Evolutionary conservation across 2,113 vertebrate species (phyloP).

Genomic region (Ia io): DNA sequence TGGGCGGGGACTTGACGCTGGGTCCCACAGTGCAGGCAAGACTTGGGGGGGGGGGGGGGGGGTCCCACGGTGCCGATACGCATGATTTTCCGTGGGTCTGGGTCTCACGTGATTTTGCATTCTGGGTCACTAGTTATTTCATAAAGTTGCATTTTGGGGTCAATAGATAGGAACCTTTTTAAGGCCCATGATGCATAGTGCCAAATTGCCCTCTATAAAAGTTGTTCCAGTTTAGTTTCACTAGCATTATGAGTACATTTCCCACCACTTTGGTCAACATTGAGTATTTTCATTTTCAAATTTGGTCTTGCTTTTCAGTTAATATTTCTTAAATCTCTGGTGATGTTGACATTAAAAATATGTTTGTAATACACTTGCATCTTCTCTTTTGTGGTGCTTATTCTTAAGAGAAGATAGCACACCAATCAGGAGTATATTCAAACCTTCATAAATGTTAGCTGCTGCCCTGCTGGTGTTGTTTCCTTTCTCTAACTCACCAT

Average conservation of each 20-base stretch:
- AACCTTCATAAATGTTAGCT: background rate
- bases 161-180: background rate
- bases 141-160: background rate
- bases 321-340: background rate
- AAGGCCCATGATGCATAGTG: background rate
- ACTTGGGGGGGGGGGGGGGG: no score
- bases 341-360: background rate
- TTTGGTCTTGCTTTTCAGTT: background rate
- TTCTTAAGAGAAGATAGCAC: background rate
- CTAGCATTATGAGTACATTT: background rate
- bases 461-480: background rate
- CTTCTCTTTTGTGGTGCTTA: background rate
- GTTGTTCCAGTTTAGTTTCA: background rate
- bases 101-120: no score
- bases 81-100: no score
- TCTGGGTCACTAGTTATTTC: background rate
- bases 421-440: background rate
- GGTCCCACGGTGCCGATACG: no score
- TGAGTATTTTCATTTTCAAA: background rate
- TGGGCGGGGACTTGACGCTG: no score
- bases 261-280: background rate
- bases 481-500: background rate
- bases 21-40: rapidly evolving
- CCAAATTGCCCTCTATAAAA: background rate
- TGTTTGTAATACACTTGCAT: background rate